Percentiles rank a stretch among this genome's conserved stretches.
Evolutionary conservation across 2,797 vertebrate genomes (phyloP).

Genomic region (Gymnopithys bicolor): DNA sequence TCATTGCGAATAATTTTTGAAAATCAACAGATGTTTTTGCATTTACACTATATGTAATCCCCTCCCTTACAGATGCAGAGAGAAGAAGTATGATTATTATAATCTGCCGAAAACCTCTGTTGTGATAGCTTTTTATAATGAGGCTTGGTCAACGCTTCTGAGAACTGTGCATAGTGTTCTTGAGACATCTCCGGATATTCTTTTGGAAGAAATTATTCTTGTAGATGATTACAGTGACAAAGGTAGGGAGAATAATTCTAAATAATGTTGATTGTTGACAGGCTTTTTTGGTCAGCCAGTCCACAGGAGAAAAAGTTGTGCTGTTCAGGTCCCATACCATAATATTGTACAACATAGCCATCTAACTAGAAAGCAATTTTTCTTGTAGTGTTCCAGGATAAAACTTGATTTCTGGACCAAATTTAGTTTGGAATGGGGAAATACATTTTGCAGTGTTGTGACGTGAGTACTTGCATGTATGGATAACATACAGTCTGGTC

Average conservation of each 20-base stretch:
- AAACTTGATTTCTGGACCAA: neutral
- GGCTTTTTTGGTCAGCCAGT: neutral
- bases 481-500: neutral
- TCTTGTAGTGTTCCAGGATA: neutral
- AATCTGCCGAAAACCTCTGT: conserved; percentile 84
- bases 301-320: neutral
- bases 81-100: conserved; percentile 84
- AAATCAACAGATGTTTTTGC: neutral
- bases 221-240: conserved; percentile 98
- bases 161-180: conserved; percentile 92
- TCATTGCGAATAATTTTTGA: neutral
- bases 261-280: neutral
- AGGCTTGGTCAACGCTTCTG: conserved; percentile 90
- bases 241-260: conserved; percentile 78
- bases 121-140: conserved; percentile 90
- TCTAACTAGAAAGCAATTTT: neutral
- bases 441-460: neutral
- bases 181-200: conserved; percentile 92
- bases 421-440: neutral
- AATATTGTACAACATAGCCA: neutral
- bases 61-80: conserved; percentile 83
- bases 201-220: conserved; percentile 92
- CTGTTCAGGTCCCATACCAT: neutral
- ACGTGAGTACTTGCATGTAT: neutral
- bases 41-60: neutral